Base-by-base conservation (phyloP, 2,113 vertebrate genomes). In the Sinosuthora webbiana region DNA sequence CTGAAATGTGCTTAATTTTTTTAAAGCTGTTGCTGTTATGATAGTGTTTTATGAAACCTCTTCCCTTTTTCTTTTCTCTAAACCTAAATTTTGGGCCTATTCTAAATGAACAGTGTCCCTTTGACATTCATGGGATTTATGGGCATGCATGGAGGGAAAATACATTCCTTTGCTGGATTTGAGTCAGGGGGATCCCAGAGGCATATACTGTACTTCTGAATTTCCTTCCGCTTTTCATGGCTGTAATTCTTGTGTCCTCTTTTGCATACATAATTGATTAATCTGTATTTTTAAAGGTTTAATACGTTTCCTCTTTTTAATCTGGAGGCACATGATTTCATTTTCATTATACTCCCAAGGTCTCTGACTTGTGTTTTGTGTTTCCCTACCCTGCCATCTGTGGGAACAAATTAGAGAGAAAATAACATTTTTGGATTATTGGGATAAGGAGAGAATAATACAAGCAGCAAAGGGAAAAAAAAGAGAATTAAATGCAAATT, bases 201-300 rank as follows among this genome's bases (percentile, higher is more conserved):
- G 97, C 94, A 96, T 94, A 95, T 90, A 94, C 93, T 68, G 41
- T 80, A 97, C 92, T 96, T 96, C 89, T 93, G 97, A 97, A 97
- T 97, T 97, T 92, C 87, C 95, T 96, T 97, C 92, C 0, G 33
- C 95, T 96, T 97, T 97, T 97, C 93, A 93, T 94, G 76, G 80
- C 65, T 91, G 53, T 94, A 97, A 97, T 96, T 97, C 93, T 97
- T 96, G 79, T 95, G 94, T 95, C 94, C 96, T 95, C 73, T 89
- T 96, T 97, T 97, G 97, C 96, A 96, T 96, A 97, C 96, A 97
- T 96, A 97, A 97, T 96, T 97, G 95, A 97, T 97, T 97, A 96
- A 97, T 96, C 97, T 96, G 95, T 97, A 94, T 85, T 97, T 97
- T 95, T 94, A 94, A 94, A 95, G 95, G 89, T 97, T 97, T 97